Base-by-base conservation (phyloP, 2,888 invertebrate species). In the Timandra comae region DNA sequence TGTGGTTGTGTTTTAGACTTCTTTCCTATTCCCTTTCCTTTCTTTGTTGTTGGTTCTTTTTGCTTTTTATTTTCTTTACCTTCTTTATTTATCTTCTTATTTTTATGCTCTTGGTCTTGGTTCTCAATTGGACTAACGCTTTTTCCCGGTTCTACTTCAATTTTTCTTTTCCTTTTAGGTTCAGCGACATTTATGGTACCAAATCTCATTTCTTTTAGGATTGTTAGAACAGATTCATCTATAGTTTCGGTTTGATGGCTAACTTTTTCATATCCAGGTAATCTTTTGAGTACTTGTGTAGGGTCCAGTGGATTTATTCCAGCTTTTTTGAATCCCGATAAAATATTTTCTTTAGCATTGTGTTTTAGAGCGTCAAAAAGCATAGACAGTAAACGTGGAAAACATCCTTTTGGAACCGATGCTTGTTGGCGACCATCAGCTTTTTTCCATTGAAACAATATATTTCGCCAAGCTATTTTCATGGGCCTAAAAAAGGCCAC, bases 401-500 rank as follows among this genome's bases (percentile, higher is more conserved):
- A 44, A 29, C 41, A 44, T 24, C 44, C 41, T 20, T 49, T 49
- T 29, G 46, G 41, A 25, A 46, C 27, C 11, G 36, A 31, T 10
- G 40, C 22, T 36, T 37, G 34, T 9, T 16, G 26, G 26, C 20
- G 30, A 2, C 41, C 41, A 16, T 39, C 41, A 3, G 31, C 38
- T 33, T 43, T 39, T 21, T 46, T 43, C 43, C 41, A 48, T 30
- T 43, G 10, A 4, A 33, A 20, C 9, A 45, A 11, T 13, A 41
- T 30, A 9, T 41, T 30, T 21, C 44, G 33, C 48, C 41, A 48
- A 9, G 39, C 36, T n/a, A 30, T 32, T 10, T 43, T 44, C 39
- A 41, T 41, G 7, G 35, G 30, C 7, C 30, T 26, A n/a, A 34
- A 34, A 16, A 54, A 56, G 4, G 56, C 53, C 4, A 69, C 56